Percentiles rank a stretch among this genome's conserved stretches.
Conservation (phyloP, 2,888 invertebrate species). For the Gisinianus flammeolus region DNA sequence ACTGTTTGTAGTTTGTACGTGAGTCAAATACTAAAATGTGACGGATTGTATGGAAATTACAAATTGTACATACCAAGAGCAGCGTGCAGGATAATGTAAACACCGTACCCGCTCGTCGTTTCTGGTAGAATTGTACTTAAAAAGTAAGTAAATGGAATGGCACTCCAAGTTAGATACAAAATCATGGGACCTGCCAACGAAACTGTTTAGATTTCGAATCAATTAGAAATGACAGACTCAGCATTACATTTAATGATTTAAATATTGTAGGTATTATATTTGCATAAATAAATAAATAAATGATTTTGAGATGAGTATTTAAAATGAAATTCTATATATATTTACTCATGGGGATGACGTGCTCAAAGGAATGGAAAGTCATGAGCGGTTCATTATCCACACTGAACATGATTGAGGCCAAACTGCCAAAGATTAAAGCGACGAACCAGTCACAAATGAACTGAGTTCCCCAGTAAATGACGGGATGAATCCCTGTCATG, state of each 20-base stretch:
- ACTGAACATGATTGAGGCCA: background rate
- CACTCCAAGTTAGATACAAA: conserved; percentile 51
- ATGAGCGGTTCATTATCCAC: background rate
- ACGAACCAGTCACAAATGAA: conserved; percentile 42
- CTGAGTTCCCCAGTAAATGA: conserved; percentile 50
- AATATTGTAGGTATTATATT: too few species aligned
- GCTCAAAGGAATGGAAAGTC: background rate
- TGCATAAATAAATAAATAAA: too few species aligned
- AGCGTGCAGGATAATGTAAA: conserved; percentile 42
- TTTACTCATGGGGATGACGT: background rate
- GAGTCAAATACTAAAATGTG: too few species aligned
- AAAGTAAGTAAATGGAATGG: conserved; percentile 46
- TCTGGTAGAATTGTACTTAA: conserved; percentile 39
- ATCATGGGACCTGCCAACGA: background rate
- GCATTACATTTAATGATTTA: too few species aligned
- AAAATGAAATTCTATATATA: too few species aligned
- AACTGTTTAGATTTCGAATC: background rate
- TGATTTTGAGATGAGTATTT: too few species aligned
- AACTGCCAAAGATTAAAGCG: background rate
- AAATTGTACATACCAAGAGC: conserved; percentile 8
- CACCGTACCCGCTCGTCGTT: conserved; percentile 30
- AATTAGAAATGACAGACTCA: background rate
- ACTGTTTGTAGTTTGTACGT: too few species aligned
- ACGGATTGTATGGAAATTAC: too few species aligned
- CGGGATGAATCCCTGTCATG: conserved; percentile 50